Evolutionary conservation across 2,797 vertebrate species (phyloP).

Genomic region (Lithobates pipiens): DNA sequence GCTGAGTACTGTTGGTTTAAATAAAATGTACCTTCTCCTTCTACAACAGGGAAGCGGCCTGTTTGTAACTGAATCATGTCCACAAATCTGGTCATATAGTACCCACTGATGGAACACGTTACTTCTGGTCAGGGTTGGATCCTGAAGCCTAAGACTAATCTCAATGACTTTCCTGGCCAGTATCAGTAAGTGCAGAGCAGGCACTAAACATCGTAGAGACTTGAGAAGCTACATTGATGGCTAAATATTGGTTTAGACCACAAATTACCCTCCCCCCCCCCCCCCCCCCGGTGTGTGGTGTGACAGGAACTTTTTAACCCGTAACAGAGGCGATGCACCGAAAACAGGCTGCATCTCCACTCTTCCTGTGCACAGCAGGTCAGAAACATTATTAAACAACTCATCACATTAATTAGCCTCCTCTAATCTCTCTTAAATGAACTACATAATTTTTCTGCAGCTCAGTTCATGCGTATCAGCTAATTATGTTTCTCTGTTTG

Average conservation of each 20-base stretch:
- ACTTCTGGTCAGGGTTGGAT: no score
- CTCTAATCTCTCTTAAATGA: constrained; percentile 56
- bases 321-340: neutral
- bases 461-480: constrained; percentile 46
- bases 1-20: no score
- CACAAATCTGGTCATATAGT: no score
- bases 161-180: no score
- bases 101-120: no score
- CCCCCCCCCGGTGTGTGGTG: neutral
- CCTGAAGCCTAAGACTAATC: no score
- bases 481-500: constrained; percentile 56
- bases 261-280: neutral
- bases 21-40: no score
- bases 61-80: no score
- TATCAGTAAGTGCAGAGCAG: no score
- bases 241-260: neutral
- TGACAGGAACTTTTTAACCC: neutral
- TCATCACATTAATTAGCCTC: constrained; percentile 58
- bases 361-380: constrained; percentile 6
- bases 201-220: no score
- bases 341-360: neutral
- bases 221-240: no score
- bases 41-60: no score
- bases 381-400: constrained; percentile 45
- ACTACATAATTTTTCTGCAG: constrained; percentile 47